Conservation (phyloP, 2,113 vertebrate species). For the Eurystomus gularis region DNA sequence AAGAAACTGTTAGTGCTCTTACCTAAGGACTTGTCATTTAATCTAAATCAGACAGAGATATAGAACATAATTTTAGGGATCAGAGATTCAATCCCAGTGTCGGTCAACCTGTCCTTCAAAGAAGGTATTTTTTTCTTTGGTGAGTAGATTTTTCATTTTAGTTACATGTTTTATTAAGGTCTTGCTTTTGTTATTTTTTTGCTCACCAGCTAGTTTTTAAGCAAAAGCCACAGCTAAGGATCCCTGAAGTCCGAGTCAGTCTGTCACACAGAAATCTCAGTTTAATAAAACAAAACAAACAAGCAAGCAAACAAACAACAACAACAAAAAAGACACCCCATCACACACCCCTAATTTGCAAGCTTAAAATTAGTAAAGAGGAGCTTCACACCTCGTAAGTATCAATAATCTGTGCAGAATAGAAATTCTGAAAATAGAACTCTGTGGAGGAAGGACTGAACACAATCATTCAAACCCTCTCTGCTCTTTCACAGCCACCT, state of each 20-base stretch:
- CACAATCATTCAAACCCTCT: slow-evolving; percentile 10
- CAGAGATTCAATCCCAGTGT: slow-evolving; percentile 1
- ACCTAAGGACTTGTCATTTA: background rate
- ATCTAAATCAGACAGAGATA: background rate
- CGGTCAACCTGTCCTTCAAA: background rate
- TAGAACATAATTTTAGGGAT: slow-evolving; percentile 9
- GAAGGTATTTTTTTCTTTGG: background rate
- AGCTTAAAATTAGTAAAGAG: slow-evolving; percentile 7
- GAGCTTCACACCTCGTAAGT: background rate
- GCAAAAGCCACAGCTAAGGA: background rate
- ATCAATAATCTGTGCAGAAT: background rate
- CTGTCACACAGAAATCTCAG: background rate
- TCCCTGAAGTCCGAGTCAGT: background rate
- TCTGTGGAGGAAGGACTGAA: slow-evolving; percentile 51
- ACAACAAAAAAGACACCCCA: background rate
- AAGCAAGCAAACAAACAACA: background rate
- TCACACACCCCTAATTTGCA: background rate
- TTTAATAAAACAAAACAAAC: background rate
- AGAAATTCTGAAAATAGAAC: slow-evolving; percentile 57
- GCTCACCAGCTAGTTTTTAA: background rate
- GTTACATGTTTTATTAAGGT: background rate
- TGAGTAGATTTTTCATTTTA: background rate
- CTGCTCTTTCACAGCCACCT: background rate
- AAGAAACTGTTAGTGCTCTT: background rate
- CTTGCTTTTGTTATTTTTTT: background rate